Conservation (phyloP, 2,888 invertebrate genomes). For the Euproctis similis region DNA sequence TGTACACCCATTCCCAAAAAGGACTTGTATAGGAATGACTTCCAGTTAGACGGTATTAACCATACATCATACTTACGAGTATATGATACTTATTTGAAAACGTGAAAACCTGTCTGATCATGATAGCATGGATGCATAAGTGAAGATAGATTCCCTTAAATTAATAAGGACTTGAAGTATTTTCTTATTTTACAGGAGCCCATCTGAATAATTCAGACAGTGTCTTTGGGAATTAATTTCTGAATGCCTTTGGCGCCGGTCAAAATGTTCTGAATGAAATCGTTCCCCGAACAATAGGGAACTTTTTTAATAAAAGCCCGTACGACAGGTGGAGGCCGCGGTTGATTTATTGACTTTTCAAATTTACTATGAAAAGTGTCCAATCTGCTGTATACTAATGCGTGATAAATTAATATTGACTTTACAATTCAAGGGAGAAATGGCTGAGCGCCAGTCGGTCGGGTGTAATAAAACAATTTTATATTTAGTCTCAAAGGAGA, state of each 20-base stretch:
- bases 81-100: no score
- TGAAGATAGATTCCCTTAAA: conserved; percentile 1
- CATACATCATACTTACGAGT: not conserved
- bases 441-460: conserved; percentile 2
- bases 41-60: not conserved
- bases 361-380: conserved; percentile 38
- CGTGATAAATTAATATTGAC: conserved; percentile 18
- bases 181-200: conserved; percentile 4
- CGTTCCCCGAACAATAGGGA: conserved; percentile 38
- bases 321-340: conserved; percentile 47
- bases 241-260: conserved; percentile 24
- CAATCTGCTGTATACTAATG: conserved; percentile 20
- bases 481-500: no score
- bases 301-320: conserved; percentile 62
- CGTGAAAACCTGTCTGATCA: not conserved
- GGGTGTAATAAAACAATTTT: conserved; percentile 1
- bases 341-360: conserved; percentile 53
- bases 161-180: conserved; percentile 6
- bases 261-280: conserved; percentile 44
- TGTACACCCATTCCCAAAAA: no score
- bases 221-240: conserved; percentile 29
- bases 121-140: not conserved
- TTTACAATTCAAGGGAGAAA: conserved; percentile 4
- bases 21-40: no score
- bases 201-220: conserved; percentile 18